Conservation (phyloP, 2,113 vertebrate genomes). For the Serilophus lunatus region DNA sequence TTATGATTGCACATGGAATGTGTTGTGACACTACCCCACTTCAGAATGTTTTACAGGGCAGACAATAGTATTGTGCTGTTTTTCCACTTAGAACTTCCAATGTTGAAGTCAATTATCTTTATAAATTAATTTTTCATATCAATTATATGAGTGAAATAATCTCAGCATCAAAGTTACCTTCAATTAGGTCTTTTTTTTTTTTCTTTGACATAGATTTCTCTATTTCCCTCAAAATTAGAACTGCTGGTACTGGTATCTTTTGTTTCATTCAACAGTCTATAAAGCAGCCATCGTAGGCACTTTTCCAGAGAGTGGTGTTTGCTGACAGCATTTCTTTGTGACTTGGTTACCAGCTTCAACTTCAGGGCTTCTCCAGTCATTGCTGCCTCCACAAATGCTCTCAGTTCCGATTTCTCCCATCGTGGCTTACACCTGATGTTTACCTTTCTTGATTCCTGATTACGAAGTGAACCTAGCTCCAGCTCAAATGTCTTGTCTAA, state of each 20-base stretch:
- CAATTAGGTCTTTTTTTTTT: neutral
- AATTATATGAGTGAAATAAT: neutral
- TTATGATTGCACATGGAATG: neutral
- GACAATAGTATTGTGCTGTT: neutral
- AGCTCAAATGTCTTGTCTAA: neutral
- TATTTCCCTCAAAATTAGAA: neutral
- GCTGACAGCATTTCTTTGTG: neutral
- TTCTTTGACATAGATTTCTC: neutral
- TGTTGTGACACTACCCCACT: neutral
- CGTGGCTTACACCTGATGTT: neutral
- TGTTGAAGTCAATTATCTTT: neutral
- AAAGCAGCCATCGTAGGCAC: neutral
- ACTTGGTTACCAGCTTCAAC: neutral
- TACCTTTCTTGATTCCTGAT: neutral
- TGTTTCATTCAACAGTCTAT: neutral
- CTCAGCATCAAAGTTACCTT: neutral
- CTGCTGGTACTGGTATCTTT: neutral
- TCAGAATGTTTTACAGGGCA: neutral
- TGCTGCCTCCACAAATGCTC: neutral
- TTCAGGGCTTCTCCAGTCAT: neutral
- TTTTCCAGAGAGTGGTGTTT: neutral
- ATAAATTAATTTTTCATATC: neutral
- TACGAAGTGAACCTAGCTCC: neutral
- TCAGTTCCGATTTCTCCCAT: neutral
- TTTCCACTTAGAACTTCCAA: neutral